Evolutionary conservation across 1,140 invertebrate genomes (phyloP), one percentile per base, ranked within the genome.

Genomic region (Papilio dardanus): DNA sequence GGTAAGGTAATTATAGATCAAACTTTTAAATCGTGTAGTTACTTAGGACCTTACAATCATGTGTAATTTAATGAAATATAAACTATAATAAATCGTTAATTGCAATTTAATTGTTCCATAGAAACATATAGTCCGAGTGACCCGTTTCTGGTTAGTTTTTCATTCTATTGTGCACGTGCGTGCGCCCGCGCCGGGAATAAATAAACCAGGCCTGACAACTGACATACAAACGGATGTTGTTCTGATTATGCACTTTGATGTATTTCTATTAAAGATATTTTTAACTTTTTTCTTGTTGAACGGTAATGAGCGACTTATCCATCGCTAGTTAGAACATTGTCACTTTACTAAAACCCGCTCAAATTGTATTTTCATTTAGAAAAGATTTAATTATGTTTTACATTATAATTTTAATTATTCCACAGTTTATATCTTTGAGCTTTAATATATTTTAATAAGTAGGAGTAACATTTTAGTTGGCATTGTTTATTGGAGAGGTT

Each of bases 171-270:
- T 65, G 19, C 14, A 65, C 62, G 24, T 30, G 62, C 30, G 62
- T 66, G 14, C 62, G 31, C 30, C 30, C 65, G 65, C 30, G 30
- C 65, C 6, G 3, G 30, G n/a, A 33, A 66, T 66, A 66, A 66
- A 66, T 66, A 66, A 66, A 66, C 65, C 65, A 31, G 31, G 54
- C 54, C 42, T 46, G 42, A 46, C 42, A 62, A 62, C 24, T 62
- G 24, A 28, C 21, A 62, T 28, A 14, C 21, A 62, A 62, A 62
- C 54, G 54, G 54, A 62, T 62, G 54, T 33, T 8, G n/a, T 66
- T 66, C 65, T 33, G 30, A 33, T 66, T 31, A 66, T n/a, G 21
- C 24, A 66, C 28, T 66, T 66, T 33, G 28, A 33, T 35, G 65
- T n/a, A 66, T 66, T 66, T 66, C 31, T 19, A 3, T 66, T 66